Percentiles rank a stretch among this genome's conserved stretches.
These are phyloP conservation scores for Benitochromis conjunctus DNA, from an alignment of 2,113 vertebrate species.

Conservation along the genomic window DNA sequence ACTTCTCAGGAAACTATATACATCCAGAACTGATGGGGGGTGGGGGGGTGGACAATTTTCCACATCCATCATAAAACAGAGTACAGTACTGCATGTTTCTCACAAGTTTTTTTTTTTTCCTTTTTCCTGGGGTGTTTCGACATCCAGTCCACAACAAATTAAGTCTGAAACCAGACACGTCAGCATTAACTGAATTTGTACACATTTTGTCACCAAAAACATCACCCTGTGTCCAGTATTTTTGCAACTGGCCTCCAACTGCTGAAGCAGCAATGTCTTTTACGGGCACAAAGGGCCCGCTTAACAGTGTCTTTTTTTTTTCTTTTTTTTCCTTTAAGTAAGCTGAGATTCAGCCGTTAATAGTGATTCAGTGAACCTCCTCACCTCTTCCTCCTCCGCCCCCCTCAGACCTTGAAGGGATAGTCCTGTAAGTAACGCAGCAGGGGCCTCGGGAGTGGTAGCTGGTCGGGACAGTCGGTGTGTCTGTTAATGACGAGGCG, in stretches of 20 bases:
- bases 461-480: constrained; percentile 63
- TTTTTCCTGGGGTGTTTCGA: background rate
- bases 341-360: background rate
- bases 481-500: constrained; percentile 86
- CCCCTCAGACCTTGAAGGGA: constrained; percentile 90
- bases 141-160: constrained; percentile 6
- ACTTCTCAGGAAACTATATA: constrained; percentile 37
- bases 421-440: constrained; percentile 88
- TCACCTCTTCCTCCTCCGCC: background rate
- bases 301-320: background rate
- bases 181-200: constrained; percentile 11
- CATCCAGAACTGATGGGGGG: constrained; percentile 19
- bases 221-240: constrained; percentile 39
- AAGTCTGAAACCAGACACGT: constrained; percentile 28
- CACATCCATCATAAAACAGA: constrained; percentile 24
- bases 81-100: constrained; percentile 52
- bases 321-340: background rate
- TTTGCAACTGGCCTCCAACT: constrained; percentile 34
- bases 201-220: constrained; percentile 3
- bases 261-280: constrained; percentile 15
- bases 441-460: constrained; percentile 87
- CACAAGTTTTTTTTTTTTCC: background rate
- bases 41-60: background rate
- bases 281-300: background rate
- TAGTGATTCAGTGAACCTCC: background rate